Evolutionary conservation across 2,888 invertebrate genomes (phyloP).

Genomic region (Coleophora flavipennella): DNA sequence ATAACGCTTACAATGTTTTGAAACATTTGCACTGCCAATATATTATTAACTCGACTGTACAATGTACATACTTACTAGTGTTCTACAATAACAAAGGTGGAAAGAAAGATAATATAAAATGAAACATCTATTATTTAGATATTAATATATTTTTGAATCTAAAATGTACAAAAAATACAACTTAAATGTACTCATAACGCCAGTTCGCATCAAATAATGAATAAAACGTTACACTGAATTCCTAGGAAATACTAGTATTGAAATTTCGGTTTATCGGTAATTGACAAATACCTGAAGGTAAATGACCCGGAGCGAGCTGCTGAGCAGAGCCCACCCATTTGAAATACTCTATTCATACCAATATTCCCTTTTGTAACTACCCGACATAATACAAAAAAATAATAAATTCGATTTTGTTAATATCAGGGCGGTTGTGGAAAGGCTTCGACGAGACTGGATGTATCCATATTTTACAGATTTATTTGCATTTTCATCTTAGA

Average conservation of each 20-base stretch:
- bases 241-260: constrained; percentile 39
- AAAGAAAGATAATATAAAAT: constrained; percentile 16
- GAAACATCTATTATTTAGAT: constrained; percentile 63
- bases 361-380: constrained; percentile 21
- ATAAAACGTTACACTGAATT: constrained; percentile 48
- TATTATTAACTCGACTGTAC: no score
- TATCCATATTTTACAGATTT: constrained; percentile 46
- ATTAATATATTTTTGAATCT: constrained; percentile 82
- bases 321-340: constrained; percentile 48
- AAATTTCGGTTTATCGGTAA: constrained; percentile 44
- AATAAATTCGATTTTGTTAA: constrained; percentile 61
- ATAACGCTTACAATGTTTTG: no score
- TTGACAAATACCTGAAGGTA: constrained; percentile 57
- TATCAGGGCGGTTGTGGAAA: constrained; percentile 67
- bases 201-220: constrained; percentile 49
- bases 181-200: constrained; percentile 77
- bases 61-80: no score
- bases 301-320: constrained; percentile 51
- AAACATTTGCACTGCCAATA: no score
- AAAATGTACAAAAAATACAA: constrained; percentile 84
- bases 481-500: constrained; percentile 50
- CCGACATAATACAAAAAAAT: constrained; percentile 51
- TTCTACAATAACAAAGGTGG: neutral
- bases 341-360: constrained; percentile 25
- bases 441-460: constrained; percentile 54